A percentile compares a stretch with the other conserved stretches of the same genome.
Conservation (phyloP, 2,797 vertebrate genomes). For the Hozukius guyotensis region DNA sequence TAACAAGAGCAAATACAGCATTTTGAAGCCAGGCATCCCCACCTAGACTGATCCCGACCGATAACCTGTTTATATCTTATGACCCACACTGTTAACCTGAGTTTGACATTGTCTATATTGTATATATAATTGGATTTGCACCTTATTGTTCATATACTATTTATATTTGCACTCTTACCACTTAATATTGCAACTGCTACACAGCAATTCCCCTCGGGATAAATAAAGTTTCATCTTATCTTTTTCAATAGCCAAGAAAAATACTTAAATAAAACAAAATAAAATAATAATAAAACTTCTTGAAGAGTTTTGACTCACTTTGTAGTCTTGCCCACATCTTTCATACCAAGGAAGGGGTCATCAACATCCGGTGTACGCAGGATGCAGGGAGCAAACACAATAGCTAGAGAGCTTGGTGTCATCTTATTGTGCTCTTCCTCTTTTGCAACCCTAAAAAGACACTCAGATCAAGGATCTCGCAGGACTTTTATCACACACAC, state of each 20-base stretch:
- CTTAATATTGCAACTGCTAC: background rate
- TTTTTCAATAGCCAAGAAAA: background rate
- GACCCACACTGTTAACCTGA: background rate
- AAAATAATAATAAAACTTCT: background rate
- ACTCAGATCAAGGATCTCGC: slow-evolving; percentile 6
- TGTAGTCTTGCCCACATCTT: slow-evolving; percentile 94
- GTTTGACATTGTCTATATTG: background rate
- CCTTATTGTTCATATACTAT: background rate
- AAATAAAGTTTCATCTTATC: background rate
- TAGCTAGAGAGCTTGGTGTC: slow-evolving; percentile 91
- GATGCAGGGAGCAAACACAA: slow-evolving; percentile 96
- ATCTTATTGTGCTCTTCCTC: slow-evolving; percentile 94
- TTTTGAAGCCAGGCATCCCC: background rate
- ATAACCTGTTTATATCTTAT: background rate
- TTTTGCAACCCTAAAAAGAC: slow-evolving; percentile 87
- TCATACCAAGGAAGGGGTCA: slow-evolving; percentile 94
- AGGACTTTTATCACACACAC: background rate
- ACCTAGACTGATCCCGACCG: background rate
- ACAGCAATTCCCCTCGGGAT: background rate
- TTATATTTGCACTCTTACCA: background rate
- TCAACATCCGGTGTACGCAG: slow-evolving; percentile 88
- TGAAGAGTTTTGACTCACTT: slow-evolving; percentile 81
- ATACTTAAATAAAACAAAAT: background rate
- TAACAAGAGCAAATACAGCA: background rate
- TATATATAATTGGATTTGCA: background rate